Percentiles rank a stretch among this genome's conserved stretches.
Conservation (phyloP, 2,113 vertebrate genomes). For the Parotia lawesii region DNA sequence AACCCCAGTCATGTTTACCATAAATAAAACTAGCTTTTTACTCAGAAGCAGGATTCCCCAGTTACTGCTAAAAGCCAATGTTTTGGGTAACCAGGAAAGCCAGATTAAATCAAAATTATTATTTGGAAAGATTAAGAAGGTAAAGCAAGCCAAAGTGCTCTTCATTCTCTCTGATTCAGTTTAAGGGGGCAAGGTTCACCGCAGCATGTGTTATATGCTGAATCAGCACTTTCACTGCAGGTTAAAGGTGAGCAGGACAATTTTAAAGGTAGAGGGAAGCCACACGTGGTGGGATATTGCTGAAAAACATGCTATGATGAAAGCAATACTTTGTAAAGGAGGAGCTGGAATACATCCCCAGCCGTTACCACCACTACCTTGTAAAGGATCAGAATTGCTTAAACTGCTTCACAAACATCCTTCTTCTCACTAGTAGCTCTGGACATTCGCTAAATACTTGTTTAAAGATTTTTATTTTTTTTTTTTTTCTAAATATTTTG, state of each 20-base stretch:
- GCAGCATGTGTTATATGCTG: not conserved
- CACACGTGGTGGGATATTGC: fast-evolving
- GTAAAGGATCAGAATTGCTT: not conserved
- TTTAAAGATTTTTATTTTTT: not conserved
- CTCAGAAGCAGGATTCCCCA: not conserved
- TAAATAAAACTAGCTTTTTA: not conserved
- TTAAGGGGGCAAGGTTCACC: not conserved
- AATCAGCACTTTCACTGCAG: not conserved
- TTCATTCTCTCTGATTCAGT: not conserved
- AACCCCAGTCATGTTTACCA: fast-evolving
- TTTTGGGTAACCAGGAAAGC: fast-evolving
- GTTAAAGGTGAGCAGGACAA: not conserved
- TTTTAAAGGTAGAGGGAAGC: not conserved
- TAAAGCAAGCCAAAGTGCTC: not conserved
- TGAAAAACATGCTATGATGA: fast-evolving
- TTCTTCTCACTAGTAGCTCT: not conserved
- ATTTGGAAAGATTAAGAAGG: not conserved
- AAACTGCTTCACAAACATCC: not conserved
- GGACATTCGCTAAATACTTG: not conserved
- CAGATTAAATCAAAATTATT: not conserved
- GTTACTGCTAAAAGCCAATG: not conserved
- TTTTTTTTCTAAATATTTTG: not conserved
- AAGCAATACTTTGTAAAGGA: not conserved
- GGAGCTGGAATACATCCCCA: not conserved
- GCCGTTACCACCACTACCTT: not conserved